Percentiles rank a stretch among this genome's conserved stretches.
Evolutionary conservation across 2,113 vertebrate species (phyloP).

Genomic region (Seriola dumerili): DNA sequence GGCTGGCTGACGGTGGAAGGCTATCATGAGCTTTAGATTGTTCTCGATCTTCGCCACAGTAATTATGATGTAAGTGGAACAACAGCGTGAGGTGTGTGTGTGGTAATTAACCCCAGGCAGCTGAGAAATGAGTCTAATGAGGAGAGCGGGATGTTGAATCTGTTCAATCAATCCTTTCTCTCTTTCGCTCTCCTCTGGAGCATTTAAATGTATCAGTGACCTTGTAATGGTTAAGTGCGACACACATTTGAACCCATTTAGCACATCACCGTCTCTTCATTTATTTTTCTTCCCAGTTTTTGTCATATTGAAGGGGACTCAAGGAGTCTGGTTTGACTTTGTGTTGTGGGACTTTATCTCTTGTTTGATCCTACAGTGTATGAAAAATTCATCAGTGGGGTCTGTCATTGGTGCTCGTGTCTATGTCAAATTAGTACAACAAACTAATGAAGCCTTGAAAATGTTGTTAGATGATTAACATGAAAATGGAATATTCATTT

Average conservation of each 20-base stretch:
- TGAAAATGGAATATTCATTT: conserved; percentile 74
- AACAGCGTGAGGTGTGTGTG: conserved; percentile 89
- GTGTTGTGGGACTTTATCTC: conserved; percentile 33
- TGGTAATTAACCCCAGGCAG: conserved; percentile 93
- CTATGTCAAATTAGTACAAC: conserved; percentile 65
- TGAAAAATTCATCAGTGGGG: conserved; percentile 31
- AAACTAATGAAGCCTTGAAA: conserved; percentile 76
- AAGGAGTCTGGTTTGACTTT: conserved; percentile 59
- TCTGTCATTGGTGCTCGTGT: conserved; percentile 47
- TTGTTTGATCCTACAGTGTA: conserved; percentile 18
- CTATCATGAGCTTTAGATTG: conserved; percentile 84
- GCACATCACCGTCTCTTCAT: conserved; percentile 81
- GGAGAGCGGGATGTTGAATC: conserved; percentile 89
- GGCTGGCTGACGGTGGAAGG: conserved; percentile 60
- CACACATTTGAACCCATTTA: conserved; percentile 91
- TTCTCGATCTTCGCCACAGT: conserved; percentile 83
- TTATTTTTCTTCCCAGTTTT: conserved; percentile 75
- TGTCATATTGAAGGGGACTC: conserved; percentile 58
- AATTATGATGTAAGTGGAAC: conserved; percentile 94
- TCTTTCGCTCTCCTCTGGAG: conserved; percentile 78
- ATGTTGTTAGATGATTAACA: conserved; percentile 70
- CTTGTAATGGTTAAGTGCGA: conserved; percentile 89
- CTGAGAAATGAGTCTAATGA: conserved; percentile 91
- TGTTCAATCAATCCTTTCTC: conserved; percentile 88
- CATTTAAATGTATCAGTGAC: conserved; percentile 89